These are phyloP conservation scores for Mylabris sibirica DNA, from an alignment of 2,888 invertebrate species.

Conservation along the genomic window DNA sequence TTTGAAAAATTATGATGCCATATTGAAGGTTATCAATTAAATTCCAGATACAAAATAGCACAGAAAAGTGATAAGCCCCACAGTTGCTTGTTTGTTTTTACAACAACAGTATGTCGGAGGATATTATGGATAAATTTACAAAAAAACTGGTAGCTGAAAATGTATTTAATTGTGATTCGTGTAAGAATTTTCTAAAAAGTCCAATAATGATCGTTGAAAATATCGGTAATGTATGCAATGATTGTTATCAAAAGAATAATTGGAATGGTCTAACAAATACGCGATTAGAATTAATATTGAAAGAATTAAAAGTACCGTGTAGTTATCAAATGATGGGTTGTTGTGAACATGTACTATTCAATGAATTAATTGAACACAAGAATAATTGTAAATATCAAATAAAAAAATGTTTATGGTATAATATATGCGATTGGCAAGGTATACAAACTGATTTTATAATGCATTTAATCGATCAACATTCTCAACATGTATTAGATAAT, in stretches of 20 bases:
- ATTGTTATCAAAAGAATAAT: conserved; percentile 43
- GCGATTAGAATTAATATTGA: conserved; percentile 45
- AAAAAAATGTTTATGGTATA: conserved; percentile 42
- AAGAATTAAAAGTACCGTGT: conserved; percentile 46
- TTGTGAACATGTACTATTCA: conserved; percentile 35
- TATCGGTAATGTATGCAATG: conserved; percentile 50
- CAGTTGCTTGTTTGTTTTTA: too few relatives aligned
- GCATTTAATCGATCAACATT: conserved; percentile 50
- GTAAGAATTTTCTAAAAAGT: conserved; percentile 46
- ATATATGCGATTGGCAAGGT: conserved; percentile 47
- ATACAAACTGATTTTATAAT: conserved; percentile 44
- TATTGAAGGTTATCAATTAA: not conserved
- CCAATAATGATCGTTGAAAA: conserved; percentile 52
- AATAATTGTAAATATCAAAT: conserved; percentile 43
- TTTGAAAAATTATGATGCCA: not conserved
- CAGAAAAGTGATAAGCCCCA: not conserved
- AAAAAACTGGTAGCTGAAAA: conserved; percentile 44
- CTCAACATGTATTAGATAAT: conserved; percentile 48
- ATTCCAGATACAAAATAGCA: not conserved
- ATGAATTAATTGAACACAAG: conserved; percentile 42
- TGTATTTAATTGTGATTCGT: conserved; percentile 45
- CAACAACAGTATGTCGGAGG: conserved; percentile 33
- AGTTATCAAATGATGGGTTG: conserved; percentile 48
- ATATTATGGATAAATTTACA: conserved; percentile 40
- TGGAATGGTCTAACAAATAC: conserved; percentile 40